Evolutionary conservation across 2,888 invertebrate genomes (phyloP).

Genomic region (Chaitophorus viminalis): DNA sequence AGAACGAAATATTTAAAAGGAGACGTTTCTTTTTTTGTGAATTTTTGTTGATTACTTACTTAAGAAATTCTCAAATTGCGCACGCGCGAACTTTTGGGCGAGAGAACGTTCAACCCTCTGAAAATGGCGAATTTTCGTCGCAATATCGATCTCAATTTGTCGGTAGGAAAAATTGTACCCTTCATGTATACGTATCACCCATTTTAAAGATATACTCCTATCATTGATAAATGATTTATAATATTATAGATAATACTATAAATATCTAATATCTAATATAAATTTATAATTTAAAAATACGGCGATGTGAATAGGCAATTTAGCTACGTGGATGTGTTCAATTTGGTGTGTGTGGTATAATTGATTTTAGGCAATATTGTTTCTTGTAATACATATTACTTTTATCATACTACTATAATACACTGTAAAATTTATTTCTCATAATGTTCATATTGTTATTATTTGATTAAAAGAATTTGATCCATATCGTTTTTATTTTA

Average conservation of each 20-base stretch:
- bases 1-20: too few relatives aligned
- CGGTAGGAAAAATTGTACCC: background rate
- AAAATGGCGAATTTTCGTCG: slow-evolving; percentile 46
- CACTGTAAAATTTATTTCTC: too few relatives aligned
- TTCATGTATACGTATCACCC: background rate
- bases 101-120: slow-evolving; percentile 16
- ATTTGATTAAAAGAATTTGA: too few relatives aligned
- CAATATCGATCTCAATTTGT: slow-evolving; percentile 39
- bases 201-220: background rate
- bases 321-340: slow-evolving; percentile 13
- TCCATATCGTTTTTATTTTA: too few relatives aligned
- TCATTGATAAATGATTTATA: background rate
- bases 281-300: background rate
- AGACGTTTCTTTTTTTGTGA: background rate
- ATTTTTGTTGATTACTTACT: background rate
- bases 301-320: slow-evolving; percentile 38
- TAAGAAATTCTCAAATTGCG: background rate
- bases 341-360: background rate
- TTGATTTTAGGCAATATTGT: slow-evolving; percentile 1
- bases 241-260: too few relatives aligned
- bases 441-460: too few relatives aligned
- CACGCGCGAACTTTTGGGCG: background rate
- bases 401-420: too few relatives aligned
- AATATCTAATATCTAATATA: too few relatives aligned
- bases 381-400: too few relatives aligned